phyloP scores from a whole-genome alignment of 1,140 invertebrate species.

The Pemphigus obesinymphae region DNA sequence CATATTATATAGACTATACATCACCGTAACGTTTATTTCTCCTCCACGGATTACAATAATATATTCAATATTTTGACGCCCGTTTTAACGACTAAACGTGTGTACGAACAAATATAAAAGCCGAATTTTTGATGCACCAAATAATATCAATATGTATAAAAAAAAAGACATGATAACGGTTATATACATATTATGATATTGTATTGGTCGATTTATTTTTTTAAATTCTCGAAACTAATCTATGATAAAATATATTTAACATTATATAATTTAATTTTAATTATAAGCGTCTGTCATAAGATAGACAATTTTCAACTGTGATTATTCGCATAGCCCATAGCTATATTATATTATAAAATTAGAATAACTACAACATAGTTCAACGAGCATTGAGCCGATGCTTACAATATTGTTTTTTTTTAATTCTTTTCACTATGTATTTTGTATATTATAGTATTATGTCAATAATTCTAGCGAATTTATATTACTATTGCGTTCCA shows the following conservation, averaged over 20 bases:
- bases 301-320: background rate
- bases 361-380: no score
- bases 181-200: background rate
- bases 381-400: background rate
- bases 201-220: background rate
- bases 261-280: background rate
- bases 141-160: background rate
- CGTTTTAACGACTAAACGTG: no score
- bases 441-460: background rate
- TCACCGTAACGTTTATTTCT: no score
- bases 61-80: no score
- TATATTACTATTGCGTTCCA: no score
- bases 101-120: no score
- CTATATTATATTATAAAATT: no score
- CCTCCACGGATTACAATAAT: no score
- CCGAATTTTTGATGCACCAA: slow-evolving; percentile 8
- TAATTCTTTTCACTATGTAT: background rate
- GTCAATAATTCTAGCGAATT: background rate
- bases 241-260: background rate
- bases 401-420: background rate
- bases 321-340: no score
- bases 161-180: background rate
- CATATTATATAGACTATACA: no score
- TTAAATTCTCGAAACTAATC: background rate
- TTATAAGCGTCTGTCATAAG: background rate